Evolutionary conservation across 1,140 invertebrate species (phyloP).

Genomic region (Drosophila nigromelanica): DNA sequence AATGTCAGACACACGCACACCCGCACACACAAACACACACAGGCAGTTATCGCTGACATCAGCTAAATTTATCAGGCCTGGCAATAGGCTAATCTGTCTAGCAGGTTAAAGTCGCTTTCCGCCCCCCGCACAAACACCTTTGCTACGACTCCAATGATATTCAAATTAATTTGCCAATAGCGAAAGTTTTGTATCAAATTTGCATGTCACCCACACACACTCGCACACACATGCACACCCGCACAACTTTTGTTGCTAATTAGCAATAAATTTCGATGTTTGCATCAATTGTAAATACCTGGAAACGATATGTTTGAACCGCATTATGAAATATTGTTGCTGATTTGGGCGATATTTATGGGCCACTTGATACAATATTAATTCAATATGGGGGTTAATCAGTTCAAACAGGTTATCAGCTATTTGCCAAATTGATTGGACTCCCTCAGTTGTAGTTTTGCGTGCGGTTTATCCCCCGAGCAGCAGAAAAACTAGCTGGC

Average conservation of each 20-base stretch:
- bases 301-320: constrained; percentile 59
- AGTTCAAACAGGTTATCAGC: constrained; percentile 26
- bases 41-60: constrained; percentile 35
- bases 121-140: constrained; percentile 20
- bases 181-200: constrained; percentile 70
- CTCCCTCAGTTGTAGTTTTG: background rate
- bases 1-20: constrained; percentile 21
- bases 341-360: constrained; percentile 20
- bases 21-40: constrained; percentile 14
- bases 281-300: constrained; percentile 41
- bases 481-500: constrained; percentile 9
- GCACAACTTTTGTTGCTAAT: constrained; percentile 53
- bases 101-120: constrained; percentile 54
- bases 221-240: background rate
- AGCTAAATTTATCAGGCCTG: constrained; percentile 56
- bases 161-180: constrained; percentile 72
- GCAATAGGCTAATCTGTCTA: constrained; percentile 63
- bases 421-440: constrained; percentile 12
- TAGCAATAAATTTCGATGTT: constrained; percentile 71
- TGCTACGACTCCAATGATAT: constrained; percentile 60
- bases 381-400: constrained; percentile 41
- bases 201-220: constrained; percentile 51
- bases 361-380: constrained; percentile 28
- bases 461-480: background rate
- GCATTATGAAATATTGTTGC: constrained; percentile 48